phyloP scores from a whole-genome alignment of 2,797 vertebrate species.

The Peromyscus attwateri region DNA sequence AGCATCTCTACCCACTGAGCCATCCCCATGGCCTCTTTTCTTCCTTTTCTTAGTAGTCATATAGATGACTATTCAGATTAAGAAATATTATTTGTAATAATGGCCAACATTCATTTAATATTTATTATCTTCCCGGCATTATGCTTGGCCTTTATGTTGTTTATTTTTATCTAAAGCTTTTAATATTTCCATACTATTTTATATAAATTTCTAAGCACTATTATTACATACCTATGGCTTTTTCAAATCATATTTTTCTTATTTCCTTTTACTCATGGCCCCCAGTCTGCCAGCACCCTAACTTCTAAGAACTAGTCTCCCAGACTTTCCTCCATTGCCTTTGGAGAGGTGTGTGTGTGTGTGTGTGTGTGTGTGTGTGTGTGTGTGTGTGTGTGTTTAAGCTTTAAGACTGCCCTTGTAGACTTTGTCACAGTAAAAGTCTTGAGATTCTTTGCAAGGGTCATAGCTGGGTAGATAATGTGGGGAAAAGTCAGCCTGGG shows the following conservation, averaged over 20 bases:
- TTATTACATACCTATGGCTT: not conserved
- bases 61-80: slow-evolving; percentile 13
- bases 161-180: slow-evolving; percentile 19
- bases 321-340: not conserved
- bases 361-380: not conserved
- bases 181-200: not conserved
- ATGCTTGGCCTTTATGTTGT: not conserved
- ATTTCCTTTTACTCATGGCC: not conserved
- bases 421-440: not conserved
- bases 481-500: not conserved
- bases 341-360: not conserved
- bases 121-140: slow-evolving; percentile 5
- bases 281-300: not conserved
- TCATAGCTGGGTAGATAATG: not conserved
- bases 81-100: slow-evolving; percentile 19
- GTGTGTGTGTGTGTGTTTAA: not conserved
- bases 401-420: not conserved
- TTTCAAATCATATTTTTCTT: not conserved
- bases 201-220: not conserved
- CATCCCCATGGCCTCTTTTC: not conserved
- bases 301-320: not conserved
- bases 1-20: not conserved
- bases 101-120: not conserved
- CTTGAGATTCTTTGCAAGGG: not conserved
- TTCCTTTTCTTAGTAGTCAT: slow-evolving; percentile 43